A percentile compares a stretch with the other conserved stretches of the same genome.
Evolutionary conservation across 92 coral and sea anemone genomes (phyloP).

Genomic region (Pocillopora meandrina): DNA sequence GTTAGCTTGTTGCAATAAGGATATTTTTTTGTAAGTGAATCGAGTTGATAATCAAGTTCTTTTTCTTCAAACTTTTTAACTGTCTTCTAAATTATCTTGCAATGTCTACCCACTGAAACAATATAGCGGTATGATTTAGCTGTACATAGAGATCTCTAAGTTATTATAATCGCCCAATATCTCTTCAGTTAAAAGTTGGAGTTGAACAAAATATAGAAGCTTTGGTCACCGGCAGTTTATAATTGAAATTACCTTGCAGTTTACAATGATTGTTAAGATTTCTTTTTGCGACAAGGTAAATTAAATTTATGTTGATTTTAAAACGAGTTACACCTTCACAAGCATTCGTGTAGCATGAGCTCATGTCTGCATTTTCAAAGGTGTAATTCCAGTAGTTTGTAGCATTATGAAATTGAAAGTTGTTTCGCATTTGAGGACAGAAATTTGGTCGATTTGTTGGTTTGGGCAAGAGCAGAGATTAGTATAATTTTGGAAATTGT

Average conservation of each 20-base stretch:
- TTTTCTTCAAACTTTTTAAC: constrained; percentile 23
- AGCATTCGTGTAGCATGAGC: background rate
- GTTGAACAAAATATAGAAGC: constrained; percentile 26
- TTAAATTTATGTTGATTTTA: background rate
- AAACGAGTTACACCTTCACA: constrained; percentile 6
- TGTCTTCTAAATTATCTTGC: background rate
- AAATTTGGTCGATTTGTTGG: constrained; percentile 2
- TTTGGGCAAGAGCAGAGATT: background rate
- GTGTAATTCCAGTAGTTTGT: background rate
- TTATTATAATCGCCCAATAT: constrained; percentile 26
- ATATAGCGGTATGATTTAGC: constrained; percentile 18
- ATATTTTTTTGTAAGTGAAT: background rate
- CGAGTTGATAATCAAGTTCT: background rate
- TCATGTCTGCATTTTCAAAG: background rate
- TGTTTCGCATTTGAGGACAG: background rate
- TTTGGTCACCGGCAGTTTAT: constrained; percentile 15
- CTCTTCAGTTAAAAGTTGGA: constrained; percentile 22
- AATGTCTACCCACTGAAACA: constrained; percentile 1
- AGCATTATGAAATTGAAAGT: background rate
- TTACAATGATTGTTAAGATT: background rate
- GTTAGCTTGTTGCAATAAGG: no score
- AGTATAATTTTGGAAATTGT: background rate
- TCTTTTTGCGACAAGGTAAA: constrained; percentile 10
- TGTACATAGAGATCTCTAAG: constrained; percentile 46
- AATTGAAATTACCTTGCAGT: background rate